A percentile compares a stretch with the other conserved stretches of the same genome.
Conservation (phyloP, 2,888 invertebrate genomes). For the Thumatha senex region DNA sequence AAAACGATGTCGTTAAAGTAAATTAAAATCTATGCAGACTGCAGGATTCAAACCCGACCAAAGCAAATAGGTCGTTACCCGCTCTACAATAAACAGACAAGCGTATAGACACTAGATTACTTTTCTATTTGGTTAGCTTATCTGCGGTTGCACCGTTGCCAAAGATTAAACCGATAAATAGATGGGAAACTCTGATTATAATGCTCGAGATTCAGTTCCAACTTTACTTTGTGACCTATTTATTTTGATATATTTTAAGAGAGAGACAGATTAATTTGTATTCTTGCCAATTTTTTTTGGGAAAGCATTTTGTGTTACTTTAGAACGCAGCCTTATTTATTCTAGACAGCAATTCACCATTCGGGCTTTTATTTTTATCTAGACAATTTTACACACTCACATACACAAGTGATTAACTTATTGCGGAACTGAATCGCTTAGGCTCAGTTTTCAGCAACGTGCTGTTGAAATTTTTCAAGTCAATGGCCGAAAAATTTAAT, state of each 20-base stretch:
- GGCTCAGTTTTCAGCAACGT: too few species aligned
- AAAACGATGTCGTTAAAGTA: neutral
- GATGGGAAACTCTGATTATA: constrained; percentile 26
- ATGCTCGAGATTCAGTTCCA: constrained; percentile 13
- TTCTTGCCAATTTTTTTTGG: constrained; percentile 19
- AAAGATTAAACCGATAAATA: constrained; percentile 39
- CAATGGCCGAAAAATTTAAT: too few species aligned
- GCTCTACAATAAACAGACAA: constrained; percentile 57
- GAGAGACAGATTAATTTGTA: constrained; percentile 16
- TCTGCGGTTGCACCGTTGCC: constrained; percentile 54
- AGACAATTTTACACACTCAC: too few species aligned
- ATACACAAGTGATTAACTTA: too few species aligned
- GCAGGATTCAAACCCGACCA: constrained; percentile 51
- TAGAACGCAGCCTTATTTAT: too few species aligned
- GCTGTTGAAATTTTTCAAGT: too few species aligned
- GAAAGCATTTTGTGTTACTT: neutral
- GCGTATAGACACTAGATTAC: constrained; percentile 62
- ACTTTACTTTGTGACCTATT: constrained; percentile 16
- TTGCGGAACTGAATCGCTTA: too few species aligned
- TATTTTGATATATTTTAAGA: neutral
- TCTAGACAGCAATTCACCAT: too few species aligned
- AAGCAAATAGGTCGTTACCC: constrained; percentile 63
- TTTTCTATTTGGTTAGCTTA: constrained; percentile 77
- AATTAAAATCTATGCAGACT: constrained; percentile 25
- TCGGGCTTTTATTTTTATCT: too few species aligned